These are phyloP conservation scores for Perdita meconis DNA, from an alignment of 2,888 invertebrate species.

Conservation along the genomic window DNA sequence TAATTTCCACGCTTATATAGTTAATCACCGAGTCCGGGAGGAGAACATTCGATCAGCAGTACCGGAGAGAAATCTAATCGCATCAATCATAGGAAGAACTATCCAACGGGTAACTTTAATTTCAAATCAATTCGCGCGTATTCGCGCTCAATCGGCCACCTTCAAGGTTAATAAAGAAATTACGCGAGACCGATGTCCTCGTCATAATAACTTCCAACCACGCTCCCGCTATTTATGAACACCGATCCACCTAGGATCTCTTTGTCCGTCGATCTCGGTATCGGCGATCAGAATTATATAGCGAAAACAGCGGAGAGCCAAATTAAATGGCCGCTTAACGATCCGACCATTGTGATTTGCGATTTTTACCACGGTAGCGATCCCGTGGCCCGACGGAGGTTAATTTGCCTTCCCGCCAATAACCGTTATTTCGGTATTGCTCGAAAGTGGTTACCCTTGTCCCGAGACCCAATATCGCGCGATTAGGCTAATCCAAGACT, in stretches of 20 bases:
- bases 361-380: constrained; percentile 63
- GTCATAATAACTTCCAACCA: constrained; percentile 18
- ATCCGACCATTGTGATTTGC: constrained; percentile 64
- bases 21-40: too few species aligned
- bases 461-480: constrained; percentile 30
- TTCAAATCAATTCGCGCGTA: background rate
- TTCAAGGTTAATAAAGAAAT: constrained; percentile 35
- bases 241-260: constrained; percentile 21
- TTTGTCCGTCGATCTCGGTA: constrained; percentile 38
- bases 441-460: constrained; percentile 58
- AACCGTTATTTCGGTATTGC: constrained; percentile 63
- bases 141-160: background rate
- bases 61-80: too few species aligned
- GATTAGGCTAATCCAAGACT: constrained; percentile 44
- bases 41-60: too few species aligned
- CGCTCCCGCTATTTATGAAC: constrained; percentile 23
- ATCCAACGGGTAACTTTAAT: too few species aligned
- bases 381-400: constrained; percentile 26
- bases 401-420: constrained; percentile 61
- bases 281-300: constrained; percentile 57
- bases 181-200: constrained; percentile 21
- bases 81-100: too few species aligned
- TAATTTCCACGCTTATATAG: too few species aligned
- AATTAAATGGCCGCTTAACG: constrained; percentile 64
- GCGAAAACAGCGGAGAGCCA: constrained; percentile 50